These are phyloP conservation scores for Metopia argyrocephala DNA, from an alignment of 2,888 invertebrate species.

Conservation along the genomic window DNA sequence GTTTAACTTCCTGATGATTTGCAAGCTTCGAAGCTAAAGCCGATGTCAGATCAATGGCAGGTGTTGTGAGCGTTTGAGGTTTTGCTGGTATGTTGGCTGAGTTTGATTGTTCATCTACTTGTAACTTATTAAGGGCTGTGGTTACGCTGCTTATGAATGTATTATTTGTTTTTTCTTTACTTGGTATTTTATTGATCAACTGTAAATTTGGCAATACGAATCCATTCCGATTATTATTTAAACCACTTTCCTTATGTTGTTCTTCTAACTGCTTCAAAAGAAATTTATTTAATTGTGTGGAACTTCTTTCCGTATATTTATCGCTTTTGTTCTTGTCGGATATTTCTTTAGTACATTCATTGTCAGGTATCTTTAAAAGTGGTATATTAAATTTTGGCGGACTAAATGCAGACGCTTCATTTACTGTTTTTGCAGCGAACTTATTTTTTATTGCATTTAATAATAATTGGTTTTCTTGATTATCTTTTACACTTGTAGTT, in stretches of 20 bases:
- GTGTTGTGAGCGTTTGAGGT: too few species aligned
- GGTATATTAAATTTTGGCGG: conserved; percentile 67
- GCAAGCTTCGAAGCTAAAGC: conserved; percentile 68
- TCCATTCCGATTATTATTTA: conserved; percentile 22
- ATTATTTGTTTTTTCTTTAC: conserved; percentile 54
- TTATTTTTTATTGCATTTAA: conserved; percentile 69
- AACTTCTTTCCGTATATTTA: not conserved
- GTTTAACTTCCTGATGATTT: conserved; percentile 63
- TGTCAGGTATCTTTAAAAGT: conserved; percentile 51
- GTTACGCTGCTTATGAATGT: conserved; percentile 41
- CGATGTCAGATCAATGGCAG: conserved; percentile 71
- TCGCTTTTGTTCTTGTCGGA: conserved; percentile 5
- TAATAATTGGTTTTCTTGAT: conserved; percentile 64
- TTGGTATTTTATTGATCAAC: too few species aligned
- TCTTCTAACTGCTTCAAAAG: conserved; percentile 65
- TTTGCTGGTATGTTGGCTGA: not conserved
- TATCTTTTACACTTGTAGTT: conserved; percentile 38
- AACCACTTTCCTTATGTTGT: conserved; percentile 43
- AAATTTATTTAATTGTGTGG: conserved; percentile 65
- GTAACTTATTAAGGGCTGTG: conserved; percentile 40
- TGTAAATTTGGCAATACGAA: conserved; percentile 67
- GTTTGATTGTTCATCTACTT: conserved; percentile 7
- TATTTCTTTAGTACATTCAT: conserved; percentile 3
- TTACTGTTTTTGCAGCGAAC: conserved; percentile 62
- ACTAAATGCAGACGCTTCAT: conserved; percentile 53